phyloP scores from a whole-genome alignment of 1,140 invertebrate species.

The Hesperophylax magnus region DNA sequence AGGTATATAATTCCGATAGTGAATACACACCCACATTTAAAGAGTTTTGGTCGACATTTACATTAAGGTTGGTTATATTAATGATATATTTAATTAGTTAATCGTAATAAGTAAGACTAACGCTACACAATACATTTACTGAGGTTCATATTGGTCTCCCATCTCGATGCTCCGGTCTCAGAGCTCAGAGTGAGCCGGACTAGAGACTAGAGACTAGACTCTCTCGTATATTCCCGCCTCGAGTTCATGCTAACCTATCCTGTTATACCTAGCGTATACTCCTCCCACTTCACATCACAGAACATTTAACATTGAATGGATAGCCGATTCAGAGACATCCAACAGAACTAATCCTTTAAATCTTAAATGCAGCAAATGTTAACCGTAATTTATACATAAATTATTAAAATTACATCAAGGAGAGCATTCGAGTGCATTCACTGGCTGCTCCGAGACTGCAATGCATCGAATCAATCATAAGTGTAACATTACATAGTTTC shows the following conservation, averaged over 20 bases:
- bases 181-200: background rate
- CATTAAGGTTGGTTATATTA: constrained; percentile 55
- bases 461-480: background rate
- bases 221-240: constrained; percentile 31
- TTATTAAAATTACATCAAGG: constrained; percentile 17
- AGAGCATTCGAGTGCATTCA: constrained; percentile 1
- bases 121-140: constrained; percentile 52
- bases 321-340: constrained; percentile 36
- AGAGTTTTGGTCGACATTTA: constrained; percentile 57
- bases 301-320: constrained; percentile 56
- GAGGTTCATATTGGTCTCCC: constrained; percentile 56
- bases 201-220: background rate
- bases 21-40: constrained; percentile 57
- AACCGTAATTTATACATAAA: constrained; percentile 17
- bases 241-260: constrained; percentile 47
- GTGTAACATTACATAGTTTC: background rate
- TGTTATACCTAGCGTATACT: constrained; percentile 58
- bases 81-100: constrained; percentile 51
- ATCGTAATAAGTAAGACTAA: constrained; percentile 51
- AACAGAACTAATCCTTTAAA: constrained; percentile 34
- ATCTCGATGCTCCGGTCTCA: constrained; percentile 26
- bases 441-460: background rate
- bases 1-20: constrained; percentile 54
- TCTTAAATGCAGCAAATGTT: constrained; percentile 19
- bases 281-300: constrained; percentile 56